Evolutionary conservation across 2,113 vertebrate genomes (phyloP).

Genomic region (Ptilonorhynchus violaceus): DNA sequence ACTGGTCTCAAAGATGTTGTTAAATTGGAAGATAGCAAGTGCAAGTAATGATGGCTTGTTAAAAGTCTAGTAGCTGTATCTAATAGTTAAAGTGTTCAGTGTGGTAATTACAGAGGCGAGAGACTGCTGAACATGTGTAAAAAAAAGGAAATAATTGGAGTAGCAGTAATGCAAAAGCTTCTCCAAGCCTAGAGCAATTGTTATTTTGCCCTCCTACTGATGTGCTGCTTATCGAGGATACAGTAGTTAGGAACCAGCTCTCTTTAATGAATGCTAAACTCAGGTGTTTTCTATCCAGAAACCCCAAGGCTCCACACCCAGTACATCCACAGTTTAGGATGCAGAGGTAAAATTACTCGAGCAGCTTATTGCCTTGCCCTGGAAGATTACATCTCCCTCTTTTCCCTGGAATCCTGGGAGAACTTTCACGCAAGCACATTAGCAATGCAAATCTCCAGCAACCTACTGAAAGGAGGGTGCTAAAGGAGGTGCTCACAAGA

Average conservation of each 20-base stretch:
- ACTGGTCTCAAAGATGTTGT: background rate
- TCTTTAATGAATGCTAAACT: background rate
- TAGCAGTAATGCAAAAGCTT: conserved; percentile 17
- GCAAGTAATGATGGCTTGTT: conserved; percentile 18
- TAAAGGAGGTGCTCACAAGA: background rate
- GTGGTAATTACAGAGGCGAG: conserved; percentile 49
- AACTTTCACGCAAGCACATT: background rate
- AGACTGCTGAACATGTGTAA: conserved; percentile 27
- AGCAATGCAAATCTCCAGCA: conserved; percentile 2
- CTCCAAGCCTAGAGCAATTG: conserved; percentile 34
- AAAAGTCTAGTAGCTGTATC: conserved; percentile 25
- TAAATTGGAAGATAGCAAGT: background rate
- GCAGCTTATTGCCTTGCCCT: background rate
- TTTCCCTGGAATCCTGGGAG: background rate
- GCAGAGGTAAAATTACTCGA: background rate
- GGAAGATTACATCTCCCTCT: background rate
- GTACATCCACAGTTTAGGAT: background rate
- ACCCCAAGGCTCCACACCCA: background rate
- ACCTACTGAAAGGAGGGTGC: background rate
- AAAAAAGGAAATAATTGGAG: conserved; percentile 53
- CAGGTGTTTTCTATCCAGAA: background rate
- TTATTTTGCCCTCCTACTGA: conserved; percentile 41
- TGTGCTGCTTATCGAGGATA: background rate
- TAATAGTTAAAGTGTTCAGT: conserved; percentile 1
- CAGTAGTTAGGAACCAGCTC: background rate